Evolutionary conservation across 2,888 invertebrate genomes (phyloP).

Genomic region (Calameuta idolon): DNA sequence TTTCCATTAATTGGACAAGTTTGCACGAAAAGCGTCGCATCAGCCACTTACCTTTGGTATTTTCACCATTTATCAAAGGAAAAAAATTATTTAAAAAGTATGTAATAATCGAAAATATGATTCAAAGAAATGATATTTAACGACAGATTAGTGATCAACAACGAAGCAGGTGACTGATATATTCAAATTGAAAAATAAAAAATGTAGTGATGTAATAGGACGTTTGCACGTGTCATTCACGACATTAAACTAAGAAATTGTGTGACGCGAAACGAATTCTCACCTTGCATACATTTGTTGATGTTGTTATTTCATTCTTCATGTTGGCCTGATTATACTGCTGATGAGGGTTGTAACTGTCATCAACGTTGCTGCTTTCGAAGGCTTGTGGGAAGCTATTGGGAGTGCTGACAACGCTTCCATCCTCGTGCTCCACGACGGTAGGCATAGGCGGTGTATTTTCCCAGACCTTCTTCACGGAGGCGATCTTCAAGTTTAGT

Average conservation of each 20-base stretch:
- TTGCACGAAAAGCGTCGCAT: not conserved
- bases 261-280: conserved; percentile 36
- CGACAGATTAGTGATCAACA: not conserved
- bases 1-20: not conserved
- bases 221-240: not conserved
- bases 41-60: conserved; percentile 46
- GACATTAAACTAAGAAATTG: not conserved
- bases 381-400: conserved; percentile 65
- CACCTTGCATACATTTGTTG: conserved; percentile 82
- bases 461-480: conserved; percentile 91
- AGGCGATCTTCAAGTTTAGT: conserved; percentile 92
- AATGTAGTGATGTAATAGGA: conserved; percentile 52
- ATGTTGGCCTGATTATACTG: conserved; percentile 69
- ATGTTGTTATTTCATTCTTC: conserved; percentile 70
- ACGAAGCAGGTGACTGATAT: conserved; percentile 5
- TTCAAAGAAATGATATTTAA: conserved; percentile 17
- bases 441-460: conserved; percentile 75
- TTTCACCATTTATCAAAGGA: conserved; percentile 35
- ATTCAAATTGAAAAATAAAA: conserved; percentile 9
- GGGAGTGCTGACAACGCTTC: conserved; percentile 67
- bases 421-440: conserved; percentile 73
- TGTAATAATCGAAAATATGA: not conserved
- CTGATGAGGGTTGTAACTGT: conserved; percentile 70
- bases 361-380: conserved; percentile 69
- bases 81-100: conserved; percentile 10